phyloP scores from a whole-genome alignment of 2,113 vertebrate genomes.

The Myxocyprinus asiaticus region DNA sequence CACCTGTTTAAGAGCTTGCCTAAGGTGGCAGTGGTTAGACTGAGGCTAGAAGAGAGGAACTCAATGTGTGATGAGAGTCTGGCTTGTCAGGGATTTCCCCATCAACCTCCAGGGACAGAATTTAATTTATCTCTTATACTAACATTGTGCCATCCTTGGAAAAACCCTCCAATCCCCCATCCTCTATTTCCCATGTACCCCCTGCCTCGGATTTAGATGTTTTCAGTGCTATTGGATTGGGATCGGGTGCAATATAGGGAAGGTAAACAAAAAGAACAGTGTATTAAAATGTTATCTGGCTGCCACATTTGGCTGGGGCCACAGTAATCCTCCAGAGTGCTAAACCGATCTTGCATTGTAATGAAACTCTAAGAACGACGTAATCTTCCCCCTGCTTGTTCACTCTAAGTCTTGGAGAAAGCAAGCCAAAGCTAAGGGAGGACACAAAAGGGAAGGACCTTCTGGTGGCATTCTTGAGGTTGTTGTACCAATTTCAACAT shows the following conservation, averaged over 20 bases:
- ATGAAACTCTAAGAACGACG: constrained; percentile 46
- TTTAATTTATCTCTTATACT: constrained; percentile 36
- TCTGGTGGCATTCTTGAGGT: constrained; percentile 21
- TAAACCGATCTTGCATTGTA: constrained; percentile 49
- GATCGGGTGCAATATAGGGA: constrained; percentile 30
- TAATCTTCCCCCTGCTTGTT: constrained; percentile 47
- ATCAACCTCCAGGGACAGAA: constrained; percentile 38
- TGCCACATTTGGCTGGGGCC: constrained; percentile 50
- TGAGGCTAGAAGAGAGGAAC: constrained; percentile 22
- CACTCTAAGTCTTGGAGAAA: constrained; percentile 36
- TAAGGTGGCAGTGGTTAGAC: constrained; percentile 23
- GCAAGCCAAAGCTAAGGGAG: constrained; percentile 28
- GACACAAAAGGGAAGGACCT: not conserved
- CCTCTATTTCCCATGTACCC: constrained; percentile 7
- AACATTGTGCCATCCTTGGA: constrained; percentile 40
- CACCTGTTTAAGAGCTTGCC: constrained; percentile 10
- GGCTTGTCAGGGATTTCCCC: constrained; percentile 29
- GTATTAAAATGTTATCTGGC: constrained; percentile 53
- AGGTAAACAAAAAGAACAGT: constrained; percentile 42
- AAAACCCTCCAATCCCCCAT: not conserved
- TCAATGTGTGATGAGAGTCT: constrained; percentile 29
- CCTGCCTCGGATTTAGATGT: constrained; percentile 43
- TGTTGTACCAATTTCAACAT: no score
- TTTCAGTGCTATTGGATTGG: constrained; percentile 30
- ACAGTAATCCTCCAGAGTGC: constrained; percentile 47